Conservation (phyloP, 1,140 invertebrate species). For the Chrysoperla carnea region DNA sequence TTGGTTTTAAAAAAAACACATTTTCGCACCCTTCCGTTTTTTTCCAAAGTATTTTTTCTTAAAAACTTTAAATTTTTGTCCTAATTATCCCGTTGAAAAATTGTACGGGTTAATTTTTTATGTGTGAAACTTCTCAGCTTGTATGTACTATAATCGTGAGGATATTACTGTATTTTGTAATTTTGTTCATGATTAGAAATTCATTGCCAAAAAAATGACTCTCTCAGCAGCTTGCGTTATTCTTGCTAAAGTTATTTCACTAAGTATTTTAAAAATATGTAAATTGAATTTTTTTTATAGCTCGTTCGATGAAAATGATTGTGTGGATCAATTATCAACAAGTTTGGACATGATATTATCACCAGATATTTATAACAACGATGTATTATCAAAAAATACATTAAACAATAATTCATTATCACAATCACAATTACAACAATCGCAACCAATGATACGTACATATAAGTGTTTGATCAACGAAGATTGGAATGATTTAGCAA, state of each 20-base stretch:
- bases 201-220: not conserved
- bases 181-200: constrained; percentile 1
- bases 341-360: constrained; percentile 38
- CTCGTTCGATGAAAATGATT: constrained; percentile 38
- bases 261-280: not conserved
- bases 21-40: too few species aligned
- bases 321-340: constrained; percentile 40
- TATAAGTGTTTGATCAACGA: not conserved
- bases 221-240: too few species aligned
- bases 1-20: too few species aligned
- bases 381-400: constrained; percentile 11
- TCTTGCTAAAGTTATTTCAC: too few species aligned
- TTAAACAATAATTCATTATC: not conserved
- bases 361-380: constrained; percentile 15
- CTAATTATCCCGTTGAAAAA: too few species aligned
- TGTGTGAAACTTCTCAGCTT: too few species aligned
- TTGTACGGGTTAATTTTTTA: too few species aligned
- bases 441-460: constrained; percentile 5
- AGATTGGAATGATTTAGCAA: not conserved
- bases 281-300: constrained; percentile 19
- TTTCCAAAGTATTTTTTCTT: too few species aligned
- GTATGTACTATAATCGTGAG: too few species aligned
- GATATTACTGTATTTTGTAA: constrained; percentile 5
- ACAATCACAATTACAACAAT: constrained; percentile 13
- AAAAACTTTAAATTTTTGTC: too few species aligned